These are phyloP conservation scores for Marronus borbonicus DNA, from an alignment of 2,888 invertebrate species.

Conservation along the genomic window DNA sequence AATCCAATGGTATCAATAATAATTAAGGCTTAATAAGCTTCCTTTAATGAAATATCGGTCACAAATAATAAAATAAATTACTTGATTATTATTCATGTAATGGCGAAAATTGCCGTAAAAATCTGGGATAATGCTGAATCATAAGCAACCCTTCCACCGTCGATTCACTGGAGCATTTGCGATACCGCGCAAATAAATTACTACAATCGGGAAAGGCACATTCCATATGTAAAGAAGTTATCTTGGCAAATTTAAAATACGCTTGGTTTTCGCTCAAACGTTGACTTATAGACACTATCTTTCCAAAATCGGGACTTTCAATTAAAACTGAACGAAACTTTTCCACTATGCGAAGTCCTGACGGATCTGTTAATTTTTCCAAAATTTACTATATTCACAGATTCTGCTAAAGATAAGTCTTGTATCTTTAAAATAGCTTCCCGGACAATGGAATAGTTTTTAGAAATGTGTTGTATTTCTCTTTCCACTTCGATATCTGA, in stretches of 20 bases:
- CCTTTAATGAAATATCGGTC: too few relatives aligned
- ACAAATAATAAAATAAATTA: too few relatives aligned
- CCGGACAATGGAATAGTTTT: not conserved
- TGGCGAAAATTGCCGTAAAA: not conserved
- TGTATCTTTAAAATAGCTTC: slow-evolving; percentile 7
- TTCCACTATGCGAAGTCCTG: not conserved
- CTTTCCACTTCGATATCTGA: not conserved
- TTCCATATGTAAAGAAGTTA: not conserved
- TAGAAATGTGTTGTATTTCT: not conserved
- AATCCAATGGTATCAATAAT: not conserved
- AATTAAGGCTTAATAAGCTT: too few relatives aligned
- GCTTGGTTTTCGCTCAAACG: not conserved
- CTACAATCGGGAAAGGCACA: not conserved
- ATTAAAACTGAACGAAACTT: not conserved
- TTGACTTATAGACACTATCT: not conserved
- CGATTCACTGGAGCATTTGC: not conserved
- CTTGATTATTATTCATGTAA: not conserved
- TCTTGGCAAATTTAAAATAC: not conserved
- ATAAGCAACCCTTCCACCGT: not conserved
- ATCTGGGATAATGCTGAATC: not conserved
- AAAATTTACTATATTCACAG: not conserved
- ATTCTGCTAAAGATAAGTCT: slow-evolving; percentile 8
- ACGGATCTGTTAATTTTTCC: not conserved
- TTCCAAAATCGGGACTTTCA: not conserved
- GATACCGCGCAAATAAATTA: not conserved